phyloP scores from a whole-genome alignment of 2,888 invertebrate genomes.

The Andricus quercusramuli region DNA sequence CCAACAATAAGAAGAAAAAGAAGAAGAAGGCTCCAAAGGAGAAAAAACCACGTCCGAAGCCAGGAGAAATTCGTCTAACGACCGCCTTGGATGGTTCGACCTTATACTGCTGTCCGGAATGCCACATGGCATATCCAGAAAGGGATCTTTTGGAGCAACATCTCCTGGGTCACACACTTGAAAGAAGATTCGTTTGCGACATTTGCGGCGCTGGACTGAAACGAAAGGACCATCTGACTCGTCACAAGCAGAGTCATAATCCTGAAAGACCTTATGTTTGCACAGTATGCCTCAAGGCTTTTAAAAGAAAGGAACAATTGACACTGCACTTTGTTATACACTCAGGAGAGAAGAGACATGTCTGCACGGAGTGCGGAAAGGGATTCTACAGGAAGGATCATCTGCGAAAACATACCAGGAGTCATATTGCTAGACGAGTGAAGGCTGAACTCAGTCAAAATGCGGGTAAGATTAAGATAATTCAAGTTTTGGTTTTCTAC shows the following conservation, averaged over 20 bases:
- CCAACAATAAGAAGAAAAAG: slow-evolving; percentile 85
- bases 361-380: slow-evolving; percentile 93
- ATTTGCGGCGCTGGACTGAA: slow-evolving; percentile 93
- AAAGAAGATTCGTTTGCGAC: slow-evolving; percentile 91
- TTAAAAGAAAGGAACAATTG: slow-evolving; percentile 93
- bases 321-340: slow-evolving; percentile 94
- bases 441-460: slow-evolving; percentile 91
- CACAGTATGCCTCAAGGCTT: slow-evolving; percentile 92
- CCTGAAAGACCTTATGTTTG: slow-evolving; percentile 93
- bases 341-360: slow-evolving; percentile 92
- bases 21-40: slow-evolving; percentile 89
- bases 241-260: slow-evolving; percentile 93
- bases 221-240: slow-evolving; percentile 91
- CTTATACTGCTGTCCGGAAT: slow-evolving; percentile 92
- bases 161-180: slow-evolving; percentile 91
- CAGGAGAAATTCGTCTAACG: slow-evolving; percentile 90
- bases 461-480: slow-evolving; percentile 71
- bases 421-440: slow-evolving; percentile 91
- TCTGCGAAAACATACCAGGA: slow-evolving; percentile 90
- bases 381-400: slow-evolving; percentile 94
- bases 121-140: slow-evolving; percentile 94
- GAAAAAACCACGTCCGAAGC: slow-evolving; percentile 90
- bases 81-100: slow-evolving; percentile 92
- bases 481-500: neutral
- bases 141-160: slow-evolving; percentile 91